Conservation (phyloP, 1,140 invertebrate genomes). For the Panulirus ornatus region DNA sequence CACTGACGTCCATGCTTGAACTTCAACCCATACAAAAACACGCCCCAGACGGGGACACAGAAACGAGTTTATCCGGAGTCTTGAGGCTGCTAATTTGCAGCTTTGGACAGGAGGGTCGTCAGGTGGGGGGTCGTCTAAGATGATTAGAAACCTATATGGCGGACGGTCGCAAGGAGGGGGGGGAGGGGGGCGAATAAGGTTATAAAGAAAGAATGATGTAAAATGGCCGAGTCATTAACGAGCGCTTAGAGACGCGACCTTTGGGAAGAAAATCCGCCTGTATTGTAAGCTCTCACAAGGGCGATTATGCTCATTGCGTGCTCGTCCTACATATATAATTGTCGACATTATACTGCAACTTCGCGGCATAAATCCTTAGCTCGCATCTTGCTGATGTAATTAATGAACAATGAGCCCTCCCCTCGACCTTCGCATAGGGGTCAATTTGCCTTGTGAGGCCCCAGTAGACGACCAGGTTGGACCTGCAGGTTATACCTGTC, state of each 20-base stretch:
- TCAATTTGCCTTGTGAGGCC: conserved; percentile 39
- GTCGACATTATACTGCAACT: conserved; percentile 68
- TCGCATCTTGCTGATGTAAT: conserved; percentile 41
- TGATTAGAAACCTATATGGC: background rate
- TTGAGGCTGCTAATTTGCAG: no score
- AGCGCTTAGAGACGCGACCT: background rate
- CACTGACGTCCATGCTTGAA: no score
- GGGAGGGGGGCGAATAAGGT: background rate
- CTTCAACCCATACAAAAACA: no score
- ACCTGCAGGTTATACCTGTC: conserved; percentile 56
- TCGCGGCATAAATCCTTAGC: conserved; percentile 58
- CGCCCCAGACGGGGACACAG: no score
- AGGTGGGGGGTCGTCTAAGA: no score
- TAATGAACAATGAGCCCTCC: conserved; percentile 50
- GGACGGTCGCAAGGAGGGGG: background rate
- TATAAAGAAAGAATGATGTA: background rate
- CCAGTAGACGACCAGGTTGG: conserved; percentile 16
- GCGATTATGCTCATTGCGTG: conserved; percentile 56
- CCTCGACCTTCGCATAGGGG: conserved; percentile 44
- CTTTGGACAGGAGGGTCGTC: no score
- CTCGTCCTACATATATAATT: conserved; percentile 67
- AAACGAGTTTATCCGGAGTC: no score
- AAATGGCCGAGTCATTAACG: conserved; percentile 12
- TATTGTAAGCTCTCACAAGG: background rate
- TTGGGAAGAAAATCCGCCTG: background rate